These are phyloP conservation scores for Neostethus bicornis DNA, from an alignment of 2,797 vertebrate species.

Conservation along the genomic window DNA sequence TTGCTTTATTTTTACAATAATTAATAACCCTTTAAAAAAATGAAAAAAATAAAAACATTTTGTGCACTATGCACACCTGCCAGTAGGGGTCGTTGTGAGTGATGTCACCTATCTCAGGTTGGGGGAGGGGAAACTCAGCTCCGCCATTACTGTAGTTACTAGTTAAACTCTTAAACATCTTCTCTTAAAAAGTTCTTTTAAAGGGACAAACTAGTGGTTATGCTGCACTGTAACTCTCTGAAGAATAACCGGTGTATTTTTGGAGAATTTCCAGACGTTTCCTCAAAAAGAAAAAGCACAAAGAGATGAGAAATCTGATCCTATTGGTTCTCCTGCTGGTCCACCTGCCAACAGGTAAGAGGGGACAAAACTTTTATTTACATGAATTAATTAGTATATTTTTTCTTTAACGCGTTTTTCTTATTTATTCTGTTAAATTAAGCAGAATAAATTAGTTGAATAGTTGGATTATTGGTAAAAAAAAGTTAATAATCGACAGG, in stretches of 20 bases:
- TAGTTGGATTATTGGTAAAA: too few species aligned
- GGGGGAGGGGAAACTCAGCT: constrained; percentile 36
- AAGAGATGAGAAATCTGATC: constrained; percentile 62
- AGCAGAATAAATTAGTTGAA: too few species aligned
- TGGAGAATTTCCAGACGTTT: constrained; percentile 27
- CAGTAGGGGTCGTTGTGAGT: constrained; percentile 54
- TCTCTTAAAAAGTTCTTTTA: not conserved
- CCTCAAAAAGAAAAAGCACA: constrained; percentile 34
- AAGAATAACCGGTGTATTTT: constrained; percentile 9
- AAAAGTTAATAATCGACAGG: constrained; percentile 75
- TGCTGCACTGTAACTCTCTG: constrained; percentile 10
- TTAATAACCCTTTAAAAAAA: too few species aligned
- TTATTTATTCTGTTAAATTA: too few species aligned
- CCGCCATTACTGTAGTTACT: not conserved
- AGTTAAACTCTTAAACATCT: too few species aligned
- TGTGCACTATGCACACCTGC: constrained; percentile 68
- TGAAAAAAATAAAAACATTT: too few species aligned
- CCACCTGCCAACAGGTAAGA: constrained; percentile 73
- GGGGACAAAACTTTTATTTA: not conserved
- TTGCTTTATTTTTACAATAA: too few species aligned
- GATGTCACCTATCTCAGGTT: constrained; percentile 63
- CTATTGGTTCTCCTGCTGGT: constrained; percentile 61
- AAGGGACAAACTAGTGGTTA: not conserved
- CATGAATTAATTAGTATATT: too few species aligned
- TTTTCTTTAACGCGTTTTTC: too few species aligned